phyloP scores from a whole-genome alignment of 2,113 vertebrate species.

The Pseudolaguvia tuberculata region DNA sequence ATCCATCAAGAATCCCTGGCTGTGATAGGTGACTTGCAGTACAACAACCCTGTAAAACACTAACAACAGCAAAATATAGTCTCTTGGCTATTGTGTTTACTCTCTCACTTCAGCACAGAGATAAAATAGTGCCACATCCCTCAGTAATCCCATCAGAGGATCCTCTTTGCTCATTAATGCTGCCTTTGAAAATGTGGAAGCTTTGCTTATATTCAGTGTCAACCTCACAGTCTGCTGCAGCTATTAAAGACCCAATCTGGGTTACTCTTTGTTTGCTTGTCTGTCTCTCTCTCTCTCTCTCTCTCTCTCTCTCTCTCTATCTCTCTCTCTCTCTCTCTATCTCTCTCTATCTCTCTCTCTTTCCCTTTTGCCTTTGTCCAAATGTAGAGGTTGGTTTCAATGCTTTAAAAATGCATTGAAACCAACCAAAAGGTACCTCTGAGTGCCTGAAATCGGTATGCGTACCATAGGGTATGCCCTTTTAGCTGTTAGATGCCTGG shows the following conservation, averaged over 20 bases:
- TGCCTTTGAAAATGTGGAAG: slow-evolving; percentile 39
- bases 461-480: slow-evolving; percentile 36
- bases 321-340: slow-evolving; percentile 16
- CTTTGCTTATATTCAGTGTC: slow-evolving; percentile 32
- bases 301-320: slow-evolving; percentile 15
- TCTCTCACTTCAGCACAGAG: slow-evolving; percentile 22
- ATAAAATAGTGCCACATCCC: slow-evolving; percentile 28
- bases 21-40: background rate
- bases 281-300: slow-evolving; percentile 20
- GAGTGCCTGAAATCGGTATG: slow-evolving; percentile 14
- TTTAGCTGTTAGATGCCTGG: slow-evolving; percentile 7
- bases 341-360: slow-evolving; percentile 11
- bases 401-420: slow-evolving; percentile 29
- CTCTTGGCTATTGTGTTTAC: slow-evolving; percentile 35
- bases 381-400: slow-evolving; percentile 38
- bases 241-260: slow-evolving; percentile 53
- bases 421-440: slow-evolving; percentile 35
- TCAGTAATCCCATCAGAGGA: slow-evolving; percentile 44
- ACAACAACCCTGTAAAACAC: slow-evolving; percentile 34
- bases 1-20: slow-evolving; percentile 14
- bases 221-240: slow-evolving; percentile 29
- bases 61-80: slow-evolving; percentile 1
- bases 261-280: slow-evolving; percentile 45
- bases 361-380: slow-evolving; percentile 37
- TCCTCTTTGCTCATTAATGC: slow-evolving; percentile 40